Base-by-base conservation (phyloP, 2,113 vertebrate species). In the Gobiocypris rarus region DNA sequence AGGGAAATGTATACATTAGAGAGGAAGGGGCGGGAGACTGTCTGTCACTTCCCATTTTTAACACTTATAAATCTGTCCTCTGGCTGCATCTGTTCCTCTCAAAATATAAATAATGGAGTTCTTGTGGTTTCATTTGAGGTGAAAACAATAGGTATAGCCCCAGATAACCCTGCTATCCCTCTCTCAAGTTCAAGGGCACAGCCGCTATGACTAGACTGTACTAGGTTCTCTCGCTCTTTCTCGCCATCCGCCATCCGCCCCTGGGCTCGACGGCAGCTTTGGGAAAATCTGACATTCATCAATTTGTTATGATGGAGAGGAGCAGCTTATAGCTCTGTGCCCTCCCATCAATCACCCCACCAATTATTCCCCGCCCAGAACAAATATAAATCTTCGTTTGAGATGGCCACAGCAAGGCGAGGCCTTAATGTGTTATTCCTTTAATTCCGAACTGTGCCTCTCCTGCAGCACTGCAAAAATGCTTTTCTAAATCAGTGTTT, bases 291-390 rank as follows among this genome's bases (percentile, higher is more conserved):
- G 83, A 71, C 83, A 84, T 84, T 84, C 83, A 84, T 84, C 83
- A 79, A 84, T 84, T 84, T 84, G 83, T 79, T 84, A 84, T 84
- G 83, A 84, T 84, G 83, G 75, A 84, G 83, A 78, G 83, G 76
- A 78, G 38, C 48, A 71, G 58, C 61, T 56, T 77, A 70, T 70
- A 79, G 83, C 63, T 19, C 61, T 43, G 61, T 79, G 83, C 61
- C 83, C 75, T 78, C 75, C 65, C 61, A 84, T 84, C 75, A 79
- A 84, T 84, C 83, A 45, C 63, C 50, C 34, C 38, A 69, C 75
- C 63, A 84, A 84, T 84, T 84, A 84, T 70, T 78, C 83, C 83
- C 76, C 38, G 54, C 75, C 83, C 75, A 78, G 63, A 69, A 79
- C 9, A 78, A 79, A 84, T 84, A 84, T 84, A 84, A 77, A 84